phyloP scores from a whole-genome alignment of 2,797 vertebrate species.

The Orientallactaga sibirica region DNA sequence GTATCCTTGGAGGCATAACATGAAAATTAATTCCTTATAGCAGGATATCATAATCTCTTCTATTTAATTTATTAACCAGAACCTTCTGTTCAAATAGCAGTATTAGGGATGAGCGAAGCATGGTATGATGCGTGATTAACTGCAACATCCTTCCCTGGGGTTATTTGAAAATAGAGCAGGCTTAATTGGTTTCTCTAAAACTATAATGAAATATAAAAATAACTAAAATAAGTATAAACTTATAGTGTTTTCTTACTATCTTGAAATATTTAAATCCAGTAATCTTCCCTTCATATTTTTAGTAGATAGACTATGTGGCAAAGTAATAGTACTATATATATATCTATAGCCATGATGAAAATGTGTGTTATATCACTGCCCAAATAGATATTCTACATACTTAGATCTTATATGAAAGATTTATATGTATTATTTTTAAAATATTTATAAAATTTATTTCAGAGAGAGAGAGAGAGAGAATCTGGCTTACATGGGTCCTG shows the following conservation, averaged over 20 bases:
- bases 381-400: neutral
- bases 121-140: neutral
- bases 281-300: neutral
- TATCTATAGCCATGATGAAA: neutral
- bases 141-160: neutral
- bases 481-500: no score
- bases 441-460: no score
- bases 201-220: constrained; percentile 39
- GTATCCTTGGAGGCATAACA: constrained; percentile 40
- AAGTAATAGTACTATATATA: neutral
- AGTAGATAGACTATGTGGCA: neutral
- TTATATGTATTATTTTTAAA: neutral
- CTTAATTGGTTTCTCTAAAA: constrained; percentile 7
- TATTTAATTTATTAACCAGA: constrained; percentile 53
- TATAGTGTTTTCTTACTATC: neutral
- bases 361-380: neutral
- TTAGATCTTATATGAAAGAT: neutral
- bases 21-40: constrained; percentile 64
- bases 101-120: neutral
- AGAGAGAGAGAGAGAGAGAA: no score
- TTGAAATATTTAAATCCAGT: neutral
- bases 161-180: constrained; percentile 30
- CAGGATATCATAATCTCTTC: constrained; percentile 10
- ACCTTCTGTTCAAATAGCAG: constrained; percentile 16
- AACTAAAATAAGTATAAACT: neutral